A percentile compares a stretch with the other conserved stretches of the same genome.
Conservation (phyloP, 2,888 invertebrate species). For the Phoronis australis region DNA sequence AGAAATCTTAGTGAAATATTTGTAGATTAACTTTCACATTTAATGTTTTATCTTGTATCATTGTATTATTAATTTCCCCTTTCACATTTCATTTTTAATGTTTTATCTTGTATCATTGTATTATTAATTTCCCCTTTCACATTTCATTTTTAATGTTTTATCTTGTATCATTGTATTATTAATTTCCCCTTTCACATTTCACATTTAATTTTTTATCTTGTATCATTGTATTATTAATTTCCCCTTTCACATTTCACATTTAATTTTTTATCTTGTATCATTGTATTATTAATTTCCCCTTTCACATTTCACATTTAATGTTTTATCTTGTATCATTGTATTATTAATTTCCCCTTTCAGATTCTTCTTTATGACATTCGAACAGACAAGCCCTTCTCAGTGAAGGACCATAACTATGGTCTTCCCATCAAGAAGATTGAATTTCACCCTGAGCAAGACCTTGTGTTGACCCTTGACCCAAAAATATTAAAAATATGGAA, state of each 20-base stretch:
- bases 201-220: background rate
- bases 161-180: background rate
- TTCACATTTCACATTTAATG: constrained; percentile 34
- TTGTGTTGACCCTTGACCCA: constrained; percentile 47
- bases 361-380: constrained; percentile 86
- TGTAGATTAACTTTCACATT: too few species aligned
- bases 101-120: background rate
- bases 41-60: background rate
- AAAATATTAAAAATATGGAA: constrained; percentile 51
- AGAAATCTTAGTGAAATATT: too few species aligned
- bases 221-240: background rate
- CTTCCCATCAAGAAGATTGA: constrained; percentile 82
- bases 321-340: too few species aligned
- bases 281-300: constrained; percentile 4
- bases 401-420: constrained; percentile 94
- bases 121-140: background rate
- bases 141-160: background rate
- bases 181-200: background rate
- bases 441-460: constrained; percentile 62
- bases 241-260: background rate
- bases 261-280: too few species aligned
- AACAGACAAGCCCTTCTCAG: constrained; percentile 76
- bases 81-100: background rate
- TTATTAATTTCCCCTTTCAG: constrained; percentile 31
- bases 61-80: background rate